Evolutionary conservation across 2,113 vertebrate species (phyloP).

Genomic region (Columbina picui): DNA sequence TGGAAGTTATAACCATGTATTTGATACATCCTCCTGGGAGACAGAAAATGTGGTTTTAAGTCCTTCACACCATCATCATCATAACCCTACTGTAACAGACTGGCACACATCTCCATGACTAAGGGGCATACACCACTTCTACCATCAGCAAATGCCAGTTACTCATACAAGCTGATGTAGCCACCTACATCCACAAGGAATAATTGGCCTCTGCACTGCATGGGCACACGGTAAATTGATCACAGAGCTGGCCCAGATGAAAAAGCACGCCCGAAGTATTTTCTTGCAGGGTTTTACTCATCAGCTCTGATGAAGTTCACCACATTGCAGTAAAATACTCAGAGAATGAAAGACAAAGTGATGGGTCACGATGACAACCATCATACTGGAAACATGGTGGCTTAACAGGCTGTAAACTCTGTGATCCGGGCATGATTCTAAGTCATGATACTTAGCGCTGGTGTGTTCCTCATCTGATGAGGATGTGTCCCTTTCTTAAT

Average conservation of each 20-base stretch:
- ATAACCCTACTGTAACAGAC: background rate
- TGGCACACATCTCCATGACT: background rate
- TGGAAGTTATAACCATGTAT: background rate
- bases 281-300: background rate
- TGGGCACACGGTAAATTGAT: background rate
- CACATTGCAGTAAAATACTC: background rate
- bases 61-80: background rate
- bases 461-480: background rate
- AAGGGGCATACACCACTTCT: background rate
- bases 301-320: background rate
- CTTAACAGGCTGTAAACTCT: background rate
- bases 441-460: background rate
- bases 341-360: background rate
- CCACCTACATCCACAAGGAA: background rate
- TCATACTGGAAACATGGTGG: background rate
- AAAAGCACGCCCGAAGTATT: background rate
- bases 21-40: background rate
- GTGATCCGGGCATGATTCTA: background rate
- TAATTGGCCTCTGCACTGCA: accelerated
- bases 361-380: background rate
- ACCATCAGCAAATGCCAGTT: background rate
- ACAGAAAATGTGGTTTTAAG: background rate
- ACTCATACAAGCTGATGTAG: background rate
- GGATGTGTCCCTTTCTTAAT: background rate
- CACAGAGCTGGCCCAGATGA: background rate